Conservation (phyloP, 35 echinoderm and acorn worm genomes). For the Hemicentrotus pulcherrimus region DNA sequence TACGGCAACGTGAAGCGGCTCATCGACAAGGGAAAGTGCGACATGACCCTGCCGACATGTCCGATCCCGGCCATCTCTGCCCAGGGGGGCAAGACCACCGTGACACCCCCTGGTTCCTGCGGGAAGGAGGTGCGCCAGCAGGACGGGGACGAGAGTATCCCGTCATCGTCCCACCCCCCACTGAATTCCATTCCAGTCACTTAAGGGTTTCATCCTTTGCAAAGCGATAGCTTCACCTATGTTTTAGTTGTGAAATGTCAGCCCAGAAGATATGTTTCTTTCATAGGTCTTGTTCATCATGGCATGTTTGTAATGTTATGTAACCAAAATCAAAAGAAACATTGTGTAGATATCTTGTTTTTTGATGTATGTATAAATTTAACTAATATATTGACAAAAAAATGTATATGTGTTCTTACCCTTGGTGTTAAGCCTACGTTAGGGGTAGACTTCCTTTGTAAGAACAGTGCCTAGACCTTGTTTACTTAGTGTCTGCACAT, state of each 20-base stretch:
- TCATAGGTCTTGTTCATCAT: not conserved
- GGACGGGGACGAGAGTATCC: conserved; percentile 46
- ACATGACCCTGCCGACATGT: conserved; percentile 1
- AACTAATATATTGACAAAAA: conserved; percentile 27
- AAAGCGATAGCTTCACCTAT: conserved; percentile 7
- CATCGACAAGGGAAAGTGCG: conserved; percentile 74
- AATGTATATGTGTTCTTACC: conserved; percentile 10
- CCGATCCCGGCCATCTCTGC: conserved; percentile 14
- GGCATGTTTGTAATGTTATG: conserved; percentile 20
- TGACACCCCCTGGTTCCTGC: conserved; percentile 49
- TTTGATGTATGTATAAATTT: not conserved
- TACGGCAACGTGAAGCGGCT: conserved; percentile 93
- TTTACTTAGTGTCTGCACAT: not conserved
- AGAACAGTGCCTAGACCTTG: conserved; percentile 21
- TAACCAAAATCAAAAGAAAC: not conserved
- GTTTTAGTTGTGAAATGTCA: conserved; percentile 14
- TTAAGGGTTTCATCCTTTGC: conserved; percentile 21
- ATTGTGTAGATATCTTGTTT: not conserved
- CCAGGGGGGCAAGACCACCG: conserved; percentile 29
- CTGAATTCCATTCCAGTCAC: conserved; percentile 67
- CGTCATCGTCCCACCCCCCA: conserved; percentile 55
- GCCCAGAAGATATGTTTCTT: conserved; percentile 26
- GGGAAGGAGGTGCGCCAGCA: conserved; percentile 45
- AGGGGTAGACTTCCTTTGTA: not conserved
- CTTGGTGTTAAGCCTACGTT: conserved; percentile 33